phyloP scores from a whole-genome alignment of 2,113 vertebrate genomes.

The Machaerirhynchus nigripectus region DNA sequence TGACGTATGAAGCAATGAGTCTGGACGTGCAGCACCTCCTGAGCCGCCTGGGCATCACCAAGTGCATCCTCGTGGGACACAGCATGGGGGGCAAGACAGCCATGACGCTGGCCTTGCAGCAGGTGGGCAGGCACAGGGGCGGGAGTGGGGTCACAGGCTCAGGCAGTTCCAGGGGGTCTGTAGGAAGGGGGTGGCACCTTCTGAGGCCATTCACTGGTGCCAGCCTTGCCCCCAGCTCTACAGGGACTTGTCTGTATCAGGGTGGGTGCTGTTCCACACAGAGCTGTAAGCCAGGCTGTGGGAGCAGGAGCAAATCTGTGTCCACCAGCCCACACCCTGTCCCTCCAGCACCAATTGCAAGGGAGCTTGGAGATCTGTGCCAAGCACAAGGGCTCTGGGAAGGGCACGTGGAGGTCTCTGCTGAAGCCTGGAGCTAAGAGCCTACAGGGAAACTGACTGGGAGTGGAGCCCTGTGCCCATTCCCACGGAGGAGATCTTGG shows the following conservation, averaged over 20 bases:
- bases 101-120: constrained; percentile 85
- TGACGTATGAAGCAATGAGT: constrained; percentile 89
- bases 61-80: constrained; percentile 90
- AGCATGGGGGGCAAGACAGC: constrained; percentile 98
- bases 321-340: not conserved
- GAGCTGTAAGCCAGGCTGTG: not conserved
- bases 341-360: accelerated
- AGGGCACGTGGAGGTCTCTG: not conserved
- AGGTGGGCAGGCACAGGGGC: constrained; percentile 60
- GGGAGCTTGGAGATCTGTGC: not conserved
- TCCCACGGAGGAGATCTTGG: not conserved
- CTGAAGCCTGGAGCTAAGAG: not conserved
- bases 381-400: too few relatives aligned
- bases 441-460: not conserved
- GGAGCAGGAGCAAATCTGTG: not conserved
- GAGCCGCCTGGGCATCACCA: constrained; percentile 76
- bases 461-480: accelerated
- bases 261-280: not conserved
- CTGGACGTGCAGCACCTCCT: constrained; percentile 85
- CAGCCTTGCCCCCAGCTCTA: not conserved
- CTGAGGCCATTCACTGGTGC: accelerated
- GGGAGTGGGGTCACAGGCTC: too few relatives aligned
- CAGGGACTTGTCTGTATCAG: not conserved
- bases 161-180: not conserved
- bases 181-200: not conserved